phyloP scores from a whole-genome alignment of 2,797 vertebrate genomes.

The Anableps anableps region DNA sequence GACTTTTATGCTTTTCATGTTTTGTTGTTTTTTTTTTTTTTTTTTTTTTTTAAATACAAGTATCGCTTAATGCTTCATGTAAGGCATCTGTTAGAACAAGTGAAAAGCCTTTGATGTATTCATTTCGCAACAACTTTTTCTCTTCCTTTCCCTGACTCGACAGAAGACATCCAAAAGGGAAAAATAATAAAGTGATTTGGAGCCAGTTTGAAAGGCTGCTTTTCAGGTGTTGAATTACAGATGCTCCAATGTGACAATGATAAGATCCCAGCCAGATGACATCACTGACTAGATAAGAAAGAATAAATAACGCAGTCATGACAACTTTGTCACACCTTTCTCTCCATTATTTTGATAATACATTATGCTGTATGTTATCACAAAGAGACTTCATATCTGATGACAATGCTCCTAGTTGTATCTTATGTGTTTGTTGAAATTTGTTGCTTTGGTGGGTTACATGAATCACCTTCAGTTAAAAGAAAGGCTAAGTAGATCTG shows the following conservation, averaged over 20 bases:
- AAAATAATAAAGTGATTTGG: constrained; percentile 38
- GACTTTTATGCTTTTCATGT: constrained; percentile 31
- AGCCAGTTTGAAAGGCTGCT: constrained; percentile 55
- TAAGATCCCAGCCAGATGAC: constrained; percentile 48
- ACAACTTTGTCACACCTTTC: constrained; percentile 39
- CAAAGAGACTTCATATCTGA: constrained; percentile 15
- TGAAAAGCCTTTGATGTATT: constrained; percentile 63
- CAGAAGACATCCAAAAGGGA: constrained; percentile 43
- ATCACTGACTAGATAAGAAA: constrained; percentile 59
- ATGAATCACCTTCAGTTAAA: not conserved
- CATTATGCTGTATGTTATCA: constrained; percentile 2
- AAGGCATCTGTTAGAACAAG: constrained; percentile 49
- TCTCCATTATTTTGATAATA: constrained; percentile 22
- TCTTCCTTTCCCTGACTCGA: constrained; percentile 60
- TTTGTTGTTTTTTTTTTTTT: not conserved
- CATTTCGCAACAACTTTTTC: constrained; percentile 64
- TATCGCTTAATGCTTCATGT: constrained; percentile 37
- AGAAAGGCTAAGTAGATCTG: not conserved
- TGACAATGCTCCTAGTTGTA: not conserved
- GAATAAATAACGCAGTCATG: constrained; percentile 43
- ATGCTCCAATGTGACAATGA: constrained; percentile 33
- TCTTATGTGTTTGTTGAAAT: not conserved
- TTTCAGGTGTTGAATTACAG: constrained; percentile 70
- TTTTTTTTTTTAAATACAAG: not conserved
- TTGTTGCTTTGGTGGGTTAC: not conserved